These are phyloP conservation scores for Bovichtus variegatus DNA, from an alignment of 2,797 vertebrate species.

Conservation along the genomic window DNA sequence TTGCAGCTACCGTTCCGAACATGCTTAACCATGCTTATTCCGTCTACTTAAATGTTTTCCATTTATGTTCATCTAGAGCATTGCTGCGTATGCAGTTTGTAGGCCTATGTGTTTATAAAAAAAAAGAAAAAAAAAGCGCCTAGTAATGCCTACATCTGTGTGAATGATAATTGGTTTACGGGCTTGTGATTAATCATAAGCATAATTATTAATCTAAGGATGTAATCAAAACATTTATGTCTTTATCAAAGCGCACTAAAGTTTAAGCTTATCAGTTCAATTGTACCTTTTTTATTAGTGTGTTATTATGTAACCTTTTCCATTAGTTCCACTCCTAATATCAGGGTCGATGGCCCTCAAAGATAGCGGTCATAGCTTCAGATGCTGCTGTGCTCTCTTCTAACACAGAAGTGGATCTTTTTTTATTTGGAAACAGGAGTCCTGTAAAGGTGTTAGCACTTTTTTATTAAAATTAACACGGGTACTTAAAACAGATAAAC, in stretches of 20 bases:
- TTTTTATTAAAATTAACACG: neutral
- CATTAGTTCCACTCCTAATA: constrained; percentile 9
- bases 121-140: no score
- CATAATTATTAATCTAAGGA: neutral
- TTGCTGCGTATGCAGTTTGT: neutral
- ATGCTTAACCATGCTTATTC: neutral
- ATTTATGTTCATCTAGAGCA: neutral
- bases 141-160: neutral
- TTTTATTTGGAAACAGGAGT: neutral
- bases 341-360: neutral
- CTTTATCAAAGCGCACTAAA: constrained; percentile 11
- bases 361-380: neutral
- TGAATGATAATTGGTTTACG: neutral
- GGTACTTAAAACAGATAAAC: no score
- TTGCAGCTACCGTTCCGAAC: constrained; percentile 25
- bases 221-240: neutral
- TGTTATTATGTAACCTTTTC: neutral
- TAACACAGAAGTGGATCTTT: neutral
- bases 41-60: neutral
- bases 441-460: neutral
- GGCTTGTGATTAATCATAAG: neutral
- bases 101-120: neutral
- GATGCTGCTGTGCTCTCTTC: neutral
- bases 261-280: neutral
- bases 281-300: neutral